Evolutionary conservation across 2,888 invertebrate genomes (phyloP).

Genomic region (Agriopis leucophaearia): DNA sequence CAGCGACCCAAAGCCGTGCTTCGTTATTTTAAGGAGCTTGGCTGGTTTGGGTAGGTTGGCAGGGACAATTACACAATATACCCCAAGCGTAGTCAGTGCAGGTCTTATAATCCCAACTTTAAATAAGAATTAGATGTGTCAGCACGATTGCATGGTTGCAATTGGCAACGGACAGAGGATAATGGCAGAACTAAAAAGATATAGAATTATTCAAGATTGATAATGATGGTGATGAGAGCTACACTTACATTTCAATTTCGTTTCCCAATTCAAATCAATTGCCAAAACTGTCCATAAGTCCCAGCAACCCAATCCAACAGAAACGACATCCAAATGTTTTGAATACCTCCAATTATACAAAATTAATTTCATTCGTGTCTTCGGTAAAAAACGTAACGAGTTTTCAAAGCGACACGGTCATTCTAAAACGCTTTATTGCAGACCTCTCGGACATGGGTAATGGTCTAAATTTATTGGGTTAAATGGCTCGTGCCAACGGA

Average conservation of each 20-base stretch:
- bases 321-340: slow-evolving; percentile 53
- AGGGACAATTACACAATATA: too few relatives aligned
- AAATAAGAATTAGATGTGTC: too few relatives aligned
- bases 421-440: slow-evolving; percentile 75
- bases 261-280: neutral
- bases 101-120: too few relatives aligned
- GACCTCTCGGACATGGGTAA: slow-evolving; percentile 78
- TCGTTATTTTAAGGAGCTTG: too few relatives aligned
- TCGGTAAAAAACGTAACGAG: slow-evolving; percentile 74
- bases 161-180: too few relatives aligned
- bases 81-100: too few relatives aligned
- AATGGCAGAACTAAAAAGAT: too few relatives aligned
- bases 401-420: slow-evolving; percentile 73
- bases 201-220: too few relatives aligned
- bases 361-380: slow-evolving; percentile 77
- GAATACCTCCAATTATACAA: slow-evolving; percentile 70
- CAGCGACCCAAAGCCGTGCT: too few relatives aligned
- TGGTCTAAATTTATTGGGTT: slow-evolving; percentile 83
- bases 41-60: too few relatives aligned
- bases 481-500: slow-evolving; percentile 76
- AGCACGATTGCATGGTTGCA: too few relatives aligned
- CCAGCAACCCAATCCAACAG: slow-evolving; percentile 15
- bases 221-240: too few relatives aligned
- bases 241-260: neutral
- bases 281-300: neutral